Conservation (phyloP, 2,888 invertebrate species). For the Mellilla xanthometata region DNA sequence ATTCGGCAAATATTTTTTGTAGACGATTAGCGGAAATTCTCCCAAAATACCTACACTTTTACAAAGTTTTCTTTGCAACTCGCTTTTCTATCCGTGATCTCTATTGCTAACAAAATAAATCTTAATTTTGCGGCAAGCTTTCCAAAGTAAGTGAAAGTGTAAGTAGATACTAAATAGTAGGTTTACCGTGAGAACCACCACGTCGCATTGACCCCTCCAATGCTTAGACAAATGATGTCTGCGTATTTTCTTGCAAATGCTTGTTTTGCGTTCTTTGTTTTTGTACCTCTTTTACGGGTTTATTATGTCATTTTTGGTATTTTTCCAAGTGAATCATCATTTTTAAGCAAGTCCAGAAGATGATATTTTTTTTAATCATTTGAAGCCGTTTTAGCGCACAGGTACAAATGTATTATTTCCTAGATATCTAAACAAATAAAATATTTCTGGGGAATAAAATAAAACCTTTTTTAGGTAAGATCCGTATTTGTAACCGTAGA, state of each 20-base stretch:
- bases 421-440: too few relatives aligned
- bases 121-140: constrained; percentile 22
- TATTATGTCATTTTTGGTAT: too few relatives aligned
- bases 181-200: constrained; percentile 74
- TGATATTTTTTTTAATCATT: too few relatives aligned
- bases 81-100: background rate
- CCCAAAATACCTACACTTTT: constrained; percentile 65
- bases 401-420: too few relatives aligned
- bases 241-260: constrained; percentile 63
- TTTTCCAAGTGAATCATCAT: too few relatives aligned
- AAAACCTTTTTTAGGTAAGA: too few relatives aligned
- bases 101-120: constrained; percentile 33
- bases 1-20: constrained; percentile 79
- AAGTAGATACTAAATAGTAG: constrained; percentile 41
- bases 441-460: too few relatives aligned
- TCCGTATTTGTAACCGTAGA: too few relatives aligned
- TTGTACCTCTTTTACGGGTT: background rate
- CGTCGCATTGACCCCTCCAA: constrained; percentile 71
- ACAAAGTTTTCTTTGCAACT: constrained; percentile 35
- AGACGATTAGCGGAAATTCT: constrained; percentile 75
- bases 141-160: constrained; percentile 23
- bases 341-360: too few relatives aligned
- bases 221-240: constrained; percentile 76
- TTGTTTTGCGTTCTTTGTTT: constrained; percentile 36
- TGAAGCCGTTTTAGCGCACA: too few relatives aligned